phyloP scores from a whole-genome alignment of 2,113 vertebrate species.

The Phyllopteryx taeniolatus region DNA sequence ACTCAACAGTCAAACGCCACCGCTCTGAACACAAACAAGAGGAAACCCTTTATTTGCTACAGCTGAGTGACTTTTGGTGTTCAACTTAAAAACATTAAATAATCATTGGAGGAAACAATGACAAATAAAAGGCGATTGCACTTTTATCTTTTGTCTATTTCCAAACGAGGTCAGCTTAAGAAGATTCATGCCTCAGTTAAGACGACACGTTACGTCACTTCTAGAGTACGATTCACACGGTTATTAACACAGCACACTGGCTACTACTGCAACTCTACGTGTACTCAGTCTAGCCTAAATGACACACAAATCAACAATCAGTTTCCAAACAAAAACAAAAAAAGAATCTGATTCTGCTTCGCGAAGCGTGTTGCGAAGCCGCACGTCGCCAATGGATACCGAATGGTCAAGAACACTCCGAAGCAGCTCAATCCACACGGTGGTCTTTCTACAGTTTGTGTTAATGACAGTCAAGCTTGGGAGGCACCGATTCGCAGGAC shows the following conservation, averaged over 20 bases:
- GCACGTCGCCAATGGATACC: constrained; percentile 27
- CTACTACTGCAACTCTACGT: constrained; percentile 67
- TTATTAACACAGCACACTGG: constrained; percentile 72
- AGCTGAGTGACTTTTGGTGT: constrained; percentile 69
- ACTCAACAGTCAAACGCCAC: constrained; percentile 12
- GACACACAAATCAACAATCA: constrained; percentile 50
- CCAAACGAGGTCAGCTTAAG: constrained; percentile 68
- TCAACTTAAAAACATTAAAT: constrained; percentile 10
- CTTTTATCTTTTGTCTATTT: constrained; percentile 70
- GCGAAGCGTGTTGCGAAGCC: constrained; percentile 24
- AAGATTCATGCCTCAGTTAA: constrained; percentile 65
- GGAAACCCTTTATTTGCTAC: constrained; percentile 60
- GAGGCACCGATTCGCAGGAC: not conserved
- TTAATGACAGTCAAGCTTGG: constrained; percentile 56
- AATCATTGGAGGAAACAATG: constrained; percentile 67
- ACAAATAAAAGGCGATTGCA: constrained; percentile 77
- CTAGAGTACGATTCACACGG: constrained; percentile 68
- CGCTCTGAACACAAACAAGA: constrained; percentile 56
- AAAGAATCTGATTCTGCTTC: not conserved
- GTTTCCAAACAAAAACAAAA: constrained; percentile 24
- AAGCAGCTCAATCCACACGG: constrained; percentile 42
- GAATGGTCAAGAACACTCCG: constrained; percentile 43
- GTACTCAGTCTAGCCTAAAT: constrained; percentile 59
- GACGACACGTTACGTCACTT: constrained; percentile 36
- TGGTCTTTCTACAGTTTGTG: constrained; percentile 68